Conservation (phyloP, 37 sponge, comb jelly and placozoan genomes). For the Eunapius fragilis region DNA sequence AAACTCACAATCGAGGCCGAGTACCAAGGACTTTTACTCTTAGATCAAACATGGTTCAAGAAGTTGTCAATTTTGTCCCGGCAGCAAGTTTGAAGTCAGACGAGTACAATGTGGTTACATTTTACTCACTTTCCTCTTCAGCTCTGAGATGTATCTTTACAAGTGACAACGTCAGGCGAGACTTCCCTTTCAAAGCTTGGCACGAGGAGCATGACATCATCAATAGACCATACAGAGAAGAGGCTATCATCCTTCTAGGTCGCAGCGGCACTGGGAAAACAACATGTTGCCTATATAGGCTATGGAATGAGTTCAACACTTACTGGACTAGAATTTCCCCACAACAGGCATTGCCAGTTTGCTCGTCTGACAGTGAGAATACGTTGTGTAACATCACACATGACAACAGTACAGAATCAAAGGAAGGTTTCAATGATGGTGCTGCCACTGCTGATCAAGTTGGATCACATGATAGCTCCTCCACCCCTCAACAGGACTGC, state of each 20-base stretch:
- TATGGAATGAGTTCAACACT: conserved; percentile 66
- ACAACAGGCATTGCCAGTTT: background rate
- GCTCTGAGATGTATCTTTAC: conserved; percentile 49
- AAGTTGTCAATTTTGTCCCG: conserved; percentile 37
- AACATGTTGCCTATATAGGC: conserved; percentile 78
- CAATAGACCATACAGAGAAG: conserved; percentile 25
- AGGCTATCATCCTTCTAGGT: conserved; percentile 70
- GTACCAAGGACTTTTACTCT: background rate
- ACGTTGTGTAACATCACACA: too few species aligned
- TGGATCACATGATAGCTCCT: background rate
- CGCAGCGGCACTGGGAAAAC: conserved; percentile 91
- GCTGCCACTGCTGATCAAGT: background rate
- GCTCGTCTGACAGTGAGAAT: too few species aligned
- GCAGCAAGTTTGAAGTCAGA: conserved; percentile 65
- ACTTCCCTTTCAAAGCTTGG: conserved; percentile 84
- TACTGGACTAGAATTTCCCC: conserved; percentile 45
- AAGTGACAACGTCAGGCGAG: conserved; percentile 31
- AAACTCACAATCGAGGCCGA: conserved; percentile 1
- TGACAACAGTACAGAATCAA: background rate
- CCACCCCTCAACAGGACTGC: background rate
- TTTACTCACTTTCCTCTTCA: conserved; percentile 66
- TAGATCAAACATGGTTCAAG: background rate
- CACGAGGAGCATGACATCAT: conserved; percentile 89
- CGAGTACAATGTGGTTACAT: conserved; percentile 79
- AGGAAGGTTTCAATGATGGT: background rate